These are phyloP conservation scores for Scaptomyza tumidula DNA, from an alignment of 2,888 invertebrate species.

Conservation along the genomic window DNA sequence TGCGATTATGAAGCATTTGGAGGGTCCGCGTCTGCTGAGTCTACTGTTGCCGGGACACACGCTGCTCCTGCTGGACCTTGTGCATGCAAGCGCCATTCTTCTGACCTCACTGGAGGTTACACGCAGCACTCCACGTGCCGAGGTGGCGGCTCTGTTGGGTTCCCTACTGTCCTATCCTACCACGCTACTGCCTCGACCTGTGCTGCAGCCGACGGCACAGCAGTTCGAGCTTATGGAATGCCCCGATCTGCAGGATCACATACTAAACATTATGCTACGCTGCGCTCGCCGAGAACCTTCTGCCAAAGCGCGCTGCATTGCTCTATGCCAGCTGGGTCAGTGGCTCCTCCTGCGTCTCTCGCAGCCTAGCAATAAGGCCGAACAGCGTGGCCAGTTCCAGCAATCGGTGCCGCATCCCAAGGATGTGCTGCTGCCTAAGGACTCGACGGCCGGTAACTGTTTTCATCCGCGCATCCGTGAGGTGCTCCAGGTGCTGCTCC, in stretches of 20 bases:
- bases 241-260: slow-evolving; percentile 88
- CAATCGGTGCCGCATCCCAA: slow-evolving; percentile 78
- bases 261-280: slow-evolving; percentile 93
- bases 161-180: slow-evolving; percentile 93
- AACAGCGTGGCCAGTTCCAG: slow-evolving; percentile 58
- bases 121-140: slow-evolving; percentile 92
- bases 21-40: slow-evolving; percentile 94
- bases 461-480: slow-evolving; percentile 84
- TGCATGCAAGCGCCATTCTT: slow-evolving; percentile 94
- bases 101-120: slow-evolving; percentile 92
- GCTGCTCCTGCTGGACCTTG: slow-evolving; percentile 93
- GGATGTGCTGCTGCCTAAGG: slow-evolving; percentile 48
- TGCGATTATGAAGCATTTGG: slow-evolving; percentile 91
- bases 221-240: slow-evolving; percentile 84
- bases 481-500: slow-evolving; percentile 83
- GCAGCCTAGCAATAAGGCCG: slow-evolving; percentile 53
- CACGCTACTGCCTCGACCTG: slow-evolving; percentile 86
- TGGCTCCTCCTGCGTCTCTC: slow-evolving; percentile 83
- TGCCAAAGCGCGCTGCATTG: slow-evolving; percentile 94
- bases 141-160: slow-evolving; percentile 95
- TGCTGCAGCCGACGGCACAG: slow-evolving; percentile 87
- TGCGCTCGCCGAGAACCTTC: slow-evolving; percentile 95
- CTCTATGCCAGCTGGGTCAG: slow-evolving; percentile 92
- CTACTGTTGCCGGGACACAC: slow-evolving; percentile 95
- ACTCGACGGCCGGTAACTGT: slow-evolving; percentile 34